Evolutionary conservation across 1,140 invertebrate species (phyloP), one percentile per base, ranked within the genome.

Genomic region (Caenorhabditis inopinata): DNA sequence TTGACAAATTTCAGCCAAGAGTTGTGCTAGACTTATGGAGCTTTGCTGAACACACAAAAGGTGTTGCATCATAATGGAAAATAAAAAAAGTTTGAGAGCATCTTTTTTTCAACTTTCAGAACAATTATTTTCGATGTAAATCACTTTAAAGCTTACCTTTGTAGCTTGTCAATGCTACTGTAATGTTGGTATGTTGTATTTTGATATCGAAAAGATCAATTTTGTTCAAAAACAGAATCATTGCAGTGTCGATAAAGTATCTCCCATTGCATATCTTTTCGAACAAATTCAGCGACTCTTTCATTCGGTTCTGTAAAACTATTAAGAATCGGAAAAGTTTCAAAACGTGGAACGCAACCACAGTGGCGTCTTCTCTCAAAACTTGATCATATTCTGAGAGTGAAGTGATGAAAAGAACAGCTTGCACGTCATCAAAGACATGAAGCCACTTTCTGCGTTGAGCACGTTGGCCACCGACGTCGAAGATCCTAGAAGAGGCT

Each of bases 401-500:
- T 68, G 90, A 90, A 6, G 86, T 88, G 18, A 91, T 80, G 79
- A 90, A 91, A 58, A 91, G 86, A 47, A 91, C 89, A 79, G 87
- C 89, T n/a, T 87, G 87, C 46, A 89, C 89, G 42, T 87, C 86
- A 78, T 90, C 89, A 79, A 90, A 90, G 49, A 90, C 89, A 80
- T 91, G 90, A 27, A 87, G 83, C 86, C 86, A 87, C 78, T 87
- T 87, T 74, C 86, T 87, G 2, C 86, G 68, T 74, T 85, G 80
- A 38, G 85, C 86, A 25, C 86, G 68, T 74, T 87, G 86, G 11
- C 96, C 96, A 83, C 96, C 95, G 80, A 97, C 96, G 90, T 97
- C 96, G 87, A 97, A 95, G 94, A 97, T 96, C 92, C 95, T 95
- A 90, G 68, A 85, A 80, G 23, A n/a, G n/a, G n/a, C n/a, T n/a